Evolutionary conservation across 2,888 invertebrate species (phyloP).

Genomic region (Drosophila neotestacea): DNA sequence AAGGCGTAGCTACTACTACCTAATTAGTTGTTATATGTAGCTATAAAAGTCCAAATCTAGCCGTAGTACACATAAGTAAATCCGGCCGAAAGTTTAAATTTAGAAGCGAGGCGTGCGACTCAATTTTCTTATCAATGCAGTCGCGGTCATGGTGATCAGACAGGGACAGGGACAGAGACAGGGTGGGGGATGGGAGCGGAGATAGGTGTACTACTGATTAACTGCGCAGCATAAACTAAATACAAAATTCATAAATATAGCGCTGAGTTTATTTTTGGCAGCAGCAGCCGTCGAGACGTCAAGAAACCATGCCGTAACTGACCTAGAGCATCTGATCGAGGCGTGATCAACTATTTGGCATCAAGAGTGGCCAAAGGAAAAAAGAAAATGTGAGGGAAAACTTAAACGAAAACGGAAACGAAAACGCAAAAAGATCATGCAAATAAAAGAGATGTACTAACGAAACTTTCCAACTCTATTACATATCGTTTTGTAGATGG

Average conservation of each 20-base stretch:
- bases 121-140: slow-evolving; percentile 56
- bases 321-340: slow-evolving; percentile 81
- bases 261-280: slow-evolving; percentile 64
- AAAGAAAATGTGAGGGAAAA: slow-evolving; percentile 11
- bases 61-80: slow-evolving; percentile 10
- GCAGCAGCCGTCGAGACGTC: slow-evolving; percentile 3
- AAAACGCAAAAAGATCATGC: background rate
- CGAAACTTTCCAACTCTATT: slow-evolving; percentile 11
- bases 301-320: slow-evolving; percentile 70
- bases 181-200: background rate
- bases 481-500: slow-evolving; percentile 25
- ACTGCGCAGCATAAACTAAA: slow-evolving; percentile 77
- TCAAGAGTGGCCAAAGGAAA: background rate
- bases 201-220: slow-evolving; percentile 44
- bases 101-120: slow-evolving; percentile 65
- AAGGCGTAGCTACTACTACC: slow-evolving; percentile 30
- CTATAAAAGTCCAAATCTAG: slow-evolving; percentile 4
- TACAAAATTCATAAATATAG: slow-evolving; percentile 62
- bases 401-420: background rate
- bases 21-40: slow-evolving; percentile 9
- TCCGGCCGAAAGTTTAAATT: slow-evolving; percentile 57
- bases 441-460: background rate
- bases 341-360: slow-evolving; percentile 76
- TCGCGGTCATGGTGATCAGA: slow-evolving; percentile 21
- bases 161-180: slow-evolving; percentile 1